These are phyloP conservation scores for Vesta saturnalis DNA, from an alignment of 2,888 invertebrate genomes.

Conservation along the genomic window DNA sequence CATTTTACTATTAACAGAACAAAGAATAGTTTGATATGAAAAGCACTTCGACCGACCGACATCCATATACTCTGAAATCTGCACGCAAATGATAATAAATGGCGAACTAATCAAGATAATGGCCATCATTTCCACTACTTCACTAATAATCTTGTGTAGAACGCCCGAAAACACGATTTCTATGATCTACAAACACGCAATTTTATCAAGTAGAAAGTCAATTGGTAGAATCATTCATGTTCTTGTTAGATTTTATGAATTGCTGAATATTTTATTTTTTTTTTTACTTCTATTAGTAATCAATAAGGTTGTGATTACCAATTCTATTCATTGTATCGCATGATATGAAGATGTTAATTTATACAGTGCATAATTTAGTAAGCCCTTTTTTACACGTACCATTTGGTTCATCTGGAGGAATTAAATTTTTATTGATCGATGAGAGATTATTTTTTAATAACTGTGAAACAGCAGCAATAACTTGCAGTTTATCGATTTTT, in stretches of 20 bases:
- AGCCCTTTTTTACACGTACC: background rate
- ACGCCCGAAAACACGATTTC: slow-evolving; percentile 16
- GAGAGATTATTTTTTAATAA: too few relatives aligned
- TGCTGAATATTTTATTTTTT: background rate
- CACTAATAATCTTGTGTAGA: slow-evolving; percentile 41
- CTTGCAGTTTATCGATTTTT: too few relatives aligned
- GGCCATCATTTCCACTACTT: slow-evolving; percentile 43
- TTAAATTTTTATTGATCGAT: too few relatives aligned
- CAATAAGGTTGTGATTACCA: too few relatives aligned
- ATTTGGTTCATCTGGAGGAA: background rate
- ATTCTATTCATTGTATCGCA: too few relatives aligned
- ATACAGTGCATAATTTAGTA: too few relatives aligned
- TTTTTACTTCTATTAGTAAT: background rate
- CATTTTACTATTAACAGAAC: slow-evolving; percentile 4
- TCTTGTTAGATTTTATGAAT: background rate
- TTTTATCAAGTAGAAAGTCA: slow-evolving; percentile 16
- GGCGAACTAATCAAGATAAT: slow-evolving; percentile 46
- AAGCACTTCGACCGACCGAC: slow-evolving; percentile 23
- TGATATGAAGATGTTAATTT: background rate
- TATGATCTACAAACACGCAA: slow-evolving; percentile 31
- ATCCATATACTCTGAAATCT: slow-evolving; percentile 17
- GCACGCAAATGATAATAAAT: slow-evolving; percentile 42
- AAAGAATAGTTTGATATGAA: slow-evolving; percentile 34
- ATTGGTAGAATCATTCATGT: background rate
- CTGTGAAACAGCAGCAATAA: too few relatives aligned